Base-by-base conservation (phyloP, 2,113 vertebrate species). In the Raphicerus campestris region DNA sequence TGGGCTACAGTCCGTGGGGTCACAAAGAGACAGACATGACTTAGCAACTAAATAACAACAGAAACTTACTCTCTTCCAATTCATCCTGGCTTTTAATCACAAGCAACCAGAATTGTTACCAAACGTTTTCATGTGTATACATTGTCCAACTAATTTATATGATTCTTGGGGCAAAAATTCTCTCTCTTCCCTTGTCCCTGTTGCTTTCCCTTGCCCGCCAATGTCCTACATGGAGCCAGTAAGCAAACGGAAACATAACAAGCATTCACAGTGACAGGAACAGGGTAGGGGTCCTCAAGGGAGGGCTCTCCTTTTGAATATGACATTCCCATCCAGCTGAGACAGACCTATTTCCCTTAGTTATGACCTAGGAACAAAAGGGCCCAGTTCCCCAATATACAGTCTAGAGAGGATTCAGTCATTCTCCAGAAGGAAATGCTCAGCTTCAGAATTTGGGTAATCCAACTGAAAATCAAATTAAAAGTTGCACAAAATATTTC, bases 1-100 rank as follows among this genome's bases (percentile, higher is more conserved):
- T 26, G 3, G 35, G 70, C 70, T 26, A 75, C 35, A 75, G 22
- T 75, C 11, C 6, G 3, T 75, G 35, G 70, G 39, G 39, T 75
- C 11, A 7, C 70, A 75, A 73, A 73, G 35, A 75, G 70, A 42
- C 11, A 6, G 70, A 42, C 22, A 14, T 75, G 35, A 75, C 11
- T 42, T 42, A 42, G 70, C 22, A 0, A 75, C 70, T 75, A 75
- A 75, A 26, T 26, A 42, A 75, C 51, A 56, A 63, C 17, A 94
- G 60, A 49, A 94, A 95, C 56, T 35, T 22, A 66, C 11, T 60
- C 24, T 83, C 75, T 81, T 17, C 16, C 91, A 58, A 32, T 81
- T 95, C 47, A 78, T 86, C 89, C 61, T 93, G 28, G 56, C n/a
- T 94, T 94, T 83, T 89, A 92, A 96, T 80, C 53, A 93, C 26